Evolutionary conservation across 1,140 invertebrate genomes (phyloP).

Genomic region (Drosophila erecta): DNA sequence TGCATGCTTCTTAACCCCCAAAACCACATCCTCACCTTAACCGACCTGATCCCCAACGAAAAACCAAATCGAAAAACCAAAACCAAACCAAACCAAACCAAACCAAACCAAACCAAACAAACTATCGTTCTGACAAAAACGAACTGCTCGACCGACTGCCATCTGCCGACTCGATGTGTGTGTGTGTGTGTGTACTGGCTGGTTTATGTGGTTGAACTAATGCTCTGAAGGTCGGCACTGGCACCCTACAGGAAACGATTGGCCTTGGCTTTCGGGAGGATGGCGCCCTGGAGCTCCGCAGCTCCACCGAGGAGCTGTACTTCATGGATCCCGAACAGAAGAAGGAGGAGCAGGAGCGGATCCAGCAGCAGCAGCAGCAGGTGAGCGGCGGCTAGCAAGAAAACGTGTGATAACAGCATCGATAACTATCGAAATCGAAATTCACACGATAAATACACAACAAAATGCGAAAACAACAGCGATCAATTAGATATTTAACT

Average conservation of each 20-base stretch:
- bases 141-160: constrained; percentile 14
- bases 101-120: constrained; percentile 10
- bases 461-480: background rate
- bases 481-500: background rate
- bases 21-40: constrained; percentile 15
- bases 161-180: constrained; percentile 16
- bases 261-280: constrained; percentile 90
- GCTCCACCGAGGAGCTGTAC: constrained; percentile 93
- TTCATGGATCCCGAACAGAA: constrained; percentile 89
- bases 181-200: constrained; percentile 66
- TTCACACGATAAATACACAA: constrained; percentile 1
- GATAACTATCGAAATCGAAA: background rate
- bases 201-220: constrained; percentile 71
- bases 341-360: constrained; percentile 84
- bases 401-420: background rate
- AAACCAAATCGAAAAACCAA: constrained; percentile 9
- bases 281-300: constrained; percentile 91
- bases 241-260: constrained; percentile 84
- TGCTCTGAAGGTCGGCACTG: constrained; percentile 84
- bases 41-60: constrained; percentile 20
- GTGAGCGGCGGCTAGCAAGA: constrained; percentile 32
- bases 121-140: constrained; percentile 36
- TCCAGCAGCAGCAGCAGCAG: constrained; percentile 67
- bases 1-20: constrained; percentile 15
- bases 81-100: constrained; percentile 8